phyloP scores from a whole-genome alignment of 1,140 invertebrate species.

The Hormaphis cornu region DNA sequence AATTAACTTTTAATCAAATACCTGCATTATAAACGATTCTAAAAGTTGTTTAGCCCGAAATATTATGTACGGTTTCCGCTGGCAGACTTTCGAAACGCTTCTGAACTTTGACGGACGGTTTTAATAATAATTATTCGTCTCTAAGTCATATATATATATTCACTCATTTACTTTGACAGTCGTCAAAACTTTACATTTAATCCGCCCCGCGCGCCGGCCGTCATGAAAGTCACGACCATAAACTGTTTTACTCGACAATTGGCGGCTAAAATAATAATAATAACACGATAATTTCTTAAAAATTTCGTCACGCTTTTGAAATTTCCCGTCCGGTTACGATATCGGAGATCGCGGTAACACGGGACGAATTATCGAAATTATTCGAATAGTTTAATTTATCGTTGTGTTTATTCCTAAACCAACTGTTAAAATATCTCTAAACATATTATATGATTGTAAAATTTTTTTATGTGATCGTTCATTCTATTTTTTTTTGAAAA shows the following conservation, averaged over 20 bases:
- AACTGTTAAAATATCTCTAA: no score
- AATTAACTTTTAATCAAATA: neutral
- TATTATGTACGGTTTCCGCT: neutral
- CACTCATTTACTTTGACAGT: constrained; percentile 10
- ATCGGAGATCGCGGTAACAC: no score
- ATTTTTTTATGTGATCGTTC: no score
- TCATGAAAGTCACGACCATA: neutral
- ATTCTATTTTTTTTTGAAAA: no score
- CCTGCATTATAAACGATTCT: neutral
- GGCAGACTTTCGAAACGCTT: neutral
- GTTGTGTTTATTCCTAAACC: no score
- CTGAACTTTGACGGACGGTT: neutral
- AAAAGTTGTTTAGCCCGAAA: no score
- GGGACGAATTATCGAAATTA: no score
- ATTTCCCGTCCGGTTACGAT: no score
- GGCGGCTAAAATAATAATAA: neutral
- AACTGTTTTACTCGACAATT: neutral
- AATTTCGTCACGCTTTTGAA: neutral
- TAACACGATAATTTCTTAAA: neutral
- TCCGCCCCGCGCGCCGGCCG: neutral
- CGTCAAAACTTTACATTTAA: neutral
- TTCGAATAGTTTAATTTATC: no score
- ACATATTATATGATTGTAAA: no score
- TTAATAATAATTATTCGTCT: constrained; percentile 4
- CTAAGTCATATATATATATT: neutral